Evolutionary conservation across 2,888 invertebrate species (phyloP).

Genomic region (Bruchidius siliquastri): DNA sequence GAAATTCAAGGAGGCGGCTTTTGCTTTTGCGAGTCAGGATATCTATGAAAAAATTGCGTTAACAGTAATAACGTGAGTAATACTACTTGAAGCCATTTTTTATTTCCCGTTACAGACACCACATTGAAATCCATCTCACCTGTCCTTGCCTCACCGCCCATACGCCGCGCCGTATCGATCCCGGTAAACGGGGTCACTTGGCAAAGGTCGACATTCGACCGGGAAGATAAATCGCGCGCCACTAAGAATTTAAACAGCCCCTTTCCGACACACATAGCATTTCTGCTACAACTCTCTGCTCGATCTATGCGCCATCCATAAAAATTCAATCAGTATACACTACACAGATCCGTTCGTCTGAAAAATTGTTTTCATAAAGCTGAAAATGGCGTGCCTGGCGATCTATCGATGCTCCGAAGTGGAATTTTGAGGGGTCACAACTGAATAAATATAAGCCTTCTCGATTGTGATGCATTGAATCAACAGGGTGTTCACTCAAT

Average conservation of each 20-base stretch:
- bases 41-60: no score
- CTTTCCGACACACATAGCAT: neutral
- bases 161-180: neutral
- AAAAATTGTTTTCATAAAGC: neutral
- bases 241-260: neutral
- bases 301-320: neutral
- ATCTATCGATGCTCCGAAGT: no score
- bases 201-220: neutral
- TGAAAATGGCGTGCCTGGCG: neutral
- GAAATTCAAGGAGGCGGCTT: no score
- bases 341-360: neutral
- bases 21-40: no score
- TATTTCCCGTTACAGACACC: neutral
- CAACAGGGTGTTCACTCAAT: no score
- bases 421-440: no score
- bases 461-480: no score
- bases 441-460: no score
- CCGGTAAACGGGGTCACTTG: neutral
- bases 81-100: no score
- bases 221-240: neutral
- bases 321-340: neutral
- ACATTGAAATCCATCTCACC: neutral
- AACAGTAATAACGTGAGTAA: no score
- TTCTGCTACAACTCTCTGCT: neutral
- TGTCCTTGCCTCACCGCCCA: neutral